Conservation (phyloP, 2,113 vertebrate genomes). For the Hippocampus barbouri region DNA sequence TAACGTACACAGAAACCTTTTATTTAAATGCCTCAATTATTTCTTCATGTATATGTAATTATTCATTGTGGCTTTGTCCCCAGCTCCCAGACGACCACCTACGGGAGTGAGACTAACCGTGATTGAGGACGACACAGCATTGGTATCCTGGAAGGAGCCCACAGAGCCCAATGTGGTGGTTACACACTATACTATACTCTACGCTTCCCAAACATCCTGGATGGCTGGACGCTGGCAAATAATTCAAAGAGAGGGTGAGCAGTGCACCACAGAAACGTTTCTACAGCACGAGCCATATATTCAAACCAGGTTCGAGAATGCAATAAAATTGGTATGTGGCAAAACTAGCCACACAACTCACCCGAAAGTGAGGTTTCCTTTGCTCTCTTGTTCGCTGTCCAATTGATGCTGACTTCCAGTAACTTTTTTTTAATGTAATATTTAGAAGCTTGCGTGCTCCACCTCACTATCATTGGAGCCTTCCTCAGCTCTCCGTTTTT, state of each 20-base stretch:
- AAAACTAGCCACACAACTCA: too few relatives aligned
- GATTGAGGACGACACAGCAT: constrained; percentile 90
- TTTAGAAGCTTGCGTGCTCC: neutral
- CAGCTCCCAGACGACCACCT: constrained; percentile 86
- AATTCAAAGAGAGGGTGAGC: constrained; percentile 85
- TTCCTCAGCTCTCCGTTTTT: neutral
- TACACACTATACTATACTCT: constrained; percentile 88
- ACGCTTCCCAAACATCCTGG: constrained; percentile 85
- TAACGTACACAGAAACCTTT: neutral
- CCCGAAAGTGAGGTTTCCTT: too few relatives aligned
- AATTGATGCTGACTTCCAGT: too few relatives aligned
- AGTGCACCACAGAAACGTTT: neutral
- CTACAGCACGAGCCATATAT: too few relatives aligned
- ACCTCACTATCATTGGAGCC: neutral
- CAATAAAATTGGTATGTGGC: neutral
- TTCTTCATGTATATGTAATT: neutral
- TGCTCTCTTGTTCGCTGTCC: neutral
- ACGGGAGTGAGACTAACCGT: constrained; percentile 82
- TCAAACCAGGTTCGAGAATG: too few relatives aligned
- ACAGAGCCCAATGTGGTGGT: constrained; percentile 77
- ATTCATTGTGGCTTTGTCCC: constrained; percentile 13
- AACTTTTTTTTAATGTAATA: too few relatives aligned
- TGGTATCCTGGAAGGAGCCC: constrained; percentile 93
- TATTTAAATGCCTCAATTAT: neutral
- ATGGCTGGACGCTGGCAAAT: constrained; percentile 86